Evolutionary conservation across 2,888 invertebrate species (phyloP).

Genomic region (Rhogogaster chlorosoma): DNA sequence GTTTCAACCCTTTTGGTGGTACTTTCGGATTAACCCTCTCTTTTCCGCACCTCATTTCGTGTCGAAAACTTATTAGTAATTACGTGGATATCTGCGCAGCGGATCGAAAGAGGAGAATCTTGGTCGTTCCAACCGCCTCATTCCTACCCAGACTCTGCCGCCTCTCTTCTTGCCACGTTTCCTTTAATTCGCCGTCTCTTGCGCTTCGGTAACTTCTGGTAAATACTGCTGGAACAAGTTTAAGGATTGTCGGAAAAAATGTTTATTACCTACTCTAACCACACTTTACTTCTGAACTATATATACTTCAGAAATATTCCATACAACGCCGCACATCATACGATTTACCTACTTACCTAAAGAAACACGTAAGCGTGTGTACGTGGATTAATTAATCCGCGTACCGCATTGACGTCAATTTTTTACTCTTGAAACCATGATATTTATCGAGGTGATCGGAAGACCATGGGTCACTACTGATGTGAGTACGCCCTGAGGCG

Average conservation of each 20-base stretch:
- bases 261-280: constrained; percentile 2
- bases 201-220: constrained; percentile 69
- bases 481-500: neutral
- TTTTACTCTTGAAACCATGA: neutral
- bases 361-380: neutral
- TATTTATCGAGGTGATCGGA: constrained; percentile 22
- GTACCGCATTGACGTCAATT: neutral
- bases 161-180: constrained; percentile 54
- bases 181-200: constrained; percentile 69
- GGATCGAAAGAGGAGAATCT: constrained; percentile 69
- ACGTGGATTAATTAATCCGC: neutral
- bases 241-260: neutral
- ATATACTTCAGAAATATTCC: neutral
- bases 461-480: neutral
- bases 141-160: constrained; percentile 53
- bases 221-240: constrained; percentile 62
- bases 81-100: constrained; percentile 74
- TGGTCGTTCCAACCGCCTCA: constrained; percentile 52
- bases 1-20: constrained; percentile 72
- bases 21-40: constrained; percentile 77
- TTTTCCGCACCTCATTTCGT: constrained; percentile 78
- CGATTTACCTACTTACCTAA: neutral
- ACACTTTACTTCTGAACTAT: neutral
- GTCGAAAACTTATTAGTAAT: constrained; percentile 78
- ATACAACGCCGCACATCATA: neutral